phyloP scores from a whole-genome alignment of 2,113 vertebrate species.

The Charina bottae region DNA sequence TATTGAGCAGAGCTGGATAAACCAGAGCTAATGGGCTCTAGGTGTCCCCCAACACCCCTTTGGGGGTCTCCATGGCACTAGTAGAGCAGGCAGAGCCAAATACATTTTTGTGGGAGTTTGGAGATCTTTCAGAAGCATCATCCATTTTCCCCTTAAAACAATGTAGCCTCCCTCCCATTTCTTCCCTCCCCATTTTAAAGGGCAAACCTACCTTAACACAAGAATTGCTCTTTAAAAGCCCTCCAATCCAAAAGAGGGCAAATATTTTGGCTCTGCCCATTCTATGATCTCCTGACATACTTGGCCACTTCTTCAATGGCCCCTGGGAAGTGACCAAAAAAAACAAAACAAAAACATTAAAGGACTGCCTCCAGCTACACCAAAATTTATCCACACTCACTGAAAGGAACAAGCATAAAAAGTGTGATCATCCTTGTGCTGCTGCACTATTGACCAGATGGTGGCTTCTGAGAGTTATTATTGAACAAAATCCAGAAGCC shows the following conservation, averaged over 20 bases:
- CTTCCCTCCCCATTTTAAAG: not conserved
- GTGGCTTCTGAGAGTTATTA: not conserved
- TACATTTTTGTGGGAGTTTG: not conserved
- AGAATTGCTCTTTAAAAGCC: not conserved
- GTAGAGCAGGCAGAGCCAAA: not conserved
- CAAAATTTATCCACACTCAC: not conserved
- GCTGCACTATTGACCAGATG: not conserved
- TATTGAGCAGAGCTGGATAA: not conserved
- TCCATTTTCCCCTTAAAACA: not conserved
- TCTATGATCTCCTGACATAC: not conserved
- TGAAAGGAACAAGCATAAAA: not conserved
- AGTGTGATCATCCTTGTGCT: not conserved
- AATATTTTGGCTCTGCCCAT: not conserved
- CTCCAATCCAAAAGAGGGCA: not conserved
- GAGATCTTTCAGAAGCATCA: not conserved
- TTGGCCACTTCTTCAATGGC: not conserved
- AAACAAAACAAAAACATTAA: not conserved
- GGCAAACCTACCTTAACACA: not conserved
- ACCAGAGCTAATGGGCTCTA: not conserved
- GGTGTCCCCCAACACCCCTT: not conserved
- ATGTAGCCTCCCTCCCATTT: not conserved
- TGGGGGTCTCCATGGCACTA: not conserved
- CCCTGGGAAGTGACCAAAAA: not conserved
- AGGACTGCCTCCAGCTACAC: not conserved
- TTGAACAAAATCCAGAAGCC: not conserved